Percentiles rank a stretch among this genome's conserved stretches.
phyloP scores from a whole-genome alignment of 2,113 vertebrate genomes.

The Silurus asotus region DNA sequence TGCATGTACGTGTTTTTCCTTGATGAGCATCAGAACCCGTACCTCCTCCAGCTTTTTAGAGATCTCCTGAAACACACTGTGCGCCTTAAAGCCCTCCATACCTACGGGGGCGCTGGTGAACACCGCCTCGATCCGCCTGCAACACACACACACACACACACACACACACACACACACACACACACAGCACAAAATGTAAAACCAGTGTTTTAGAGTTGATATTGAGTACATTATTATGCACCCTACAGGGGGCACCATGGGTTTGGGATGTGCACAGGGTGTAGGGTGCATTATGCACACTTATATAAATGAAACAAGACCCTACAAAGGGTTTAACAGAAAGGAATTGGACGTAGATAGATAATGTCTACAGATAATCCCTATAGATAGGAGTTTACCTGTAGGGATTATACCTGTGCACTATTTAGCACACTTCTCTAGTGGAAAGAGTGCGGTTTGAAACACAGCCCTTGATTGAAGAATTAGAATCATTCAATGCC shows the following conservation, averaged over 20 bases:
- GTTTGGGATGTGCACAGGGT: neutral
- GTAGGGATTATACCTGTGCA: no score
- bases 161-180: neutral
- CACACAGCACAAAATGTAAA: neutral
- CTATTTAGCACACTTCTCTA: neutral
- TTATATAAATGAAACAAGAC: neutral
- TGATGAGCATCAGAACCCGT: neutral
- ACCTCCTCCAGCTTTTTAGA: constrained; percentile 93
- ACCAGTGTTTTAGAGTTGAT: neutral
- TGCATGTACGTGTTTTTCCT: neutral
- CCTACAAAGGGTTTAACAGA: no score
- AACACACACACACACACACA: constrained; percentile 35
- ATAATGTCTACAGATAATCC: neutral
- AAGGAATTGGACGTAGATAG: neutral
- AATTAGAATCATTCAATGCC: neutral
- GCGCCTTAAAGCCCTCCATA: constrained; percentile 86
- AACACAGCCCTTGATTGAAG: neutral
- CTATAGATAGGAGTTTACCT: neutral
- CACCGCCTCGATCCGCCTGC: constrained; percentile 65
- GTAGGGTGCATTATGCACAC: neutral
- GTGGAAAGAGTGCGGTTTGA: neutral
- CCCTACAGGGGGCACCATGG: neutral
- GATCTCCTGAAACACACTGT: constrained; percentile 90
- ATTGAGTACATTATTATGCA: neutral
- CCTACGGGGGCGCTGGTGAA: constrained; percentile 69